These are phyloP conservation scores for Hetaerina titia DNA, from an alignment of 2,888 invertebrate genomes.

Conservation along the genomic window DNA sequence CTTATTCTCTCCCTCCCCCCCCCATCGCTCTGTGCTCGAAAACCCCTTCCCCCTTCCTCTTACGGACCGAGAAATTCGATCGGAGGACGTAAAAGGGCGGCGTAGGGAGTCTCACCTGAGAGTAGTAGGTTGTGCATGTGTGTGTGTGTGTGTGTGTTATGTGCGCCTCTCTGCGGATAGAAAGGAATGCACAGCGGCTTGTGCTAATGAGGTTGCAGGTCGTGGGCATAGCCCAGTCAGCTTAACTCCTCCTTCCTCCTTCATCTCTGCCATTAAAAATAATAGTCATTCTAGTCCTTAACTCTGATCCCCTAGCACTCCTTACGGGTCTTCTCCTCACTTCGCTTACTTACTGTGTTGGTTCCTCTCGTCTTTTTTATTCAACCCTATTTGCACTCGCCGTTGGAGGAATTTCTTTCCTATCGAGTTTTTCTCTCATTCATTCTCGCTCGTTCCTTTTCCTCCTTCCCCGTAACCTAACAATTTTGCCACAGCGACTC, in stretches of 20 bases:
- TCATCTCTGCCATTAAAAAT: neutral
- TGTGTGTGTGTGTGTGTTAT: too few species aligned
- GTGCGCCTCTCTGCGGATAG: neutral
- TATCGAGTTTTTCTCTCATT: too few species aligned
- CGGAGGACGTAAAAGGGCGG: neutral
- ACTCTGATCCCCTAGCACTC: too few species aligned
- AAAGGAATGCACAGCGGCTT: neutral
- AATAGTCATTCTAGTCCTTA: too few species aligned
- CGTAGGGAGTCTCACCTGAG: neutral
- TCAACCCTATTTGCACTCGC: too few species aligned
- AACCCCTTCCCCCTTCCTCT: neutral
- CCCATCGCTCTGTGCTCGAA: neutral
- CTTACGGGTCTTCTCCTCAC: too few species aligned
- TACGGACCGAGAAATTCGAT: neutral
- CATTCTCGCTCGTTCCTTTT: too few species aligned
- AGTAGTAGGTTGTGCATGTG: neutral
- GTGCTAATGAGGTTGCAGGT: slow-evolving; percentile 45
- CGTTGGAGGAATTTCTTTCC: too few species aligned
- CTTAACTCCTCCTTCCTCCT: neutral
- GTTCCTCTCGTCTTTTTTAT: too few species aligned
- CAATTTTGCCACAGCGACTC: too few species aligned
- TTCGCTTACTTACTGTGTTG: too few species aligned
- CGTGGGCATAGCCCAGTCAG: neutral
- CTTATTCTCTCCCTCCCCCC: neutral
- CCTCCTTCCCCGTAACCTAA: too few species aligned